Conservation (phyloP, 64 coral and sea anemone species). For the Pocillopora damicornis region DNA sequence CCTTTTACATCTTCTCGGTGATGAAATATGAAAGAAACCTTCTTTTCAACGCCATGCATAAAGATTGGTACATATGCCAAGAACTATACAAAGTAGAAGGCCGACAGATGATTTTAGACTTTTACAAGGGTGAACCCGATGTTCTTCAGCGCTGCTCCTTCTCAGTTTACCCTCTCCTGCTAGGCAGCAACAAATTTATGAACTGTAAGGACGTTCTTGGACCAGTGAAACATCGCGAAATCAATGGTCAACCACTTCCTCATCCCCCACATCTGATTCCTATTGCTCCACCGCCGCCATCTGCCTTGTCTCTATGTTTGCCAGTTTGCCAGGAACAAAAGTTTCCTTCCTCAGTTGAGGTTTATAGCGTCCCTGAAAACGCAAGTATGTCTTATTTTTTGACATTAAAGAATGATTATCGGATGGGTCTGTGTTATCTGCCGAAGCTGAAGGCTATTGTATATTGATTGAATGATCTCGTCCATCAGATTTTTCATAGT, state of each 20-base stretch:
- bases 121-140: slow-evolving; percentile 26
- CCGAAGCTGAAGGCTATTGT: not conserved
- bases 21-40: slow-evolving; percentile 11
- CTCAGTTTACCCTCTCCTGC: not conserved
- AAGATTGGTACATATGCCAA: slow-evolving; percentile 71
- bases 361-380: not conserved
- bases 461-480: too few species aligned
- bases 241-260: slow-evolving; percentile 24
- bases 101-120: not conserved
- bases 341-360: not conserved
- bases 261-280: slow-evolving; percentile 15
- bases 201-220: slow-evolving; percentile 50
- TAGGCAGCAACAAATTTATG: slow-evolving; percentile 23
- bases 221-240: slow-evolving; percentile 6
- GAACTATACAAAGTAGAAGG: not conserved
- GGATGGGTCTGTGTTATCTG: not conserved
- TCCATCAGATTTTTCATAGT: too few species aligned
- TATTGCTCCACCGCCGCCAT: not conserved
- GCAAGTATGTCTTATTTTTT: not conserved
- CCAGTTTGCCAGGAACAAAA: not conserved
- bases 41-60: slow-evolving; percentile 31
- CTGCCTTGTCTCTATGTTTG: not conserved
- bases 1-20: slow-evolving; percentile 15
- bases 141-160: slow-evolving; percentile 23
- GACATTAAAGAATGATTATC: not conserved